Evolutionary conservation across 2,113 vertebrate species (phyloP).

Genomic region (Chaetorhynchus papuensis): DNA sequence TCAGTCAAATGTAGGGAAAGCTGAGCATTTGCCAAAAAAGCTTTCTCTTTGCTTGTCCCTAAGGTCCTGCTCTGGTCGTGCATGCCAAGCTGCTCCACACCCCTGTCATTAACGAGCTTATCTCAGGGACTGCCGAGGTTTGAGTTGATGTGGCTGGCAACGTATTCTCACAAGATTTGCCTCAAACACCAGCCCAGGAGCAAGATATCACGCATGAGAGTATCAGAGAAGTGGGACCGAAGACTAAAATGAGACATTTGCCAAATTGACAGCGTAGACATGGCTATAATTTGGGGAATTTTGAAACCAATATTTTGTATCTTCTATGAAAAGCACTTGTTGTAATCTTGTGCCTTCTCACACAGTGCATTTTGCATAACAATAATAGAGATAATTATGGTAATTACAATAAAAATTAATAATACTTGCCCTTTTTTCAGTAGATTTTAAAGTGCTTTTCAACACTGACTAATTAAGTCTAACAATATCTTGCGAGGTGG

Average conservation of each 20-base stretch:
- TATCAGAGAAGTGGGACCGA: neutral
- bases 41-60: neutral
- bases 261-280: neutral
- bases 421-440: slow-evolving; percentile 40
- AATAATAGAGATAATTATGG: slow-evolving; percentile 37
- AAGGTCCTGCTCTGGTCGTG: neutral
- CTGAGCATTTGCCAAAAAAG: neutral
- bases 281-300: neutral
- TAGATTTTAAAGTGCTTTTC: slow-evolving; percentile 46
- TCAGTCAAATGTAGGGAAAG: neutral
- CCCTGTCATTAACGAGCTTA: neutral
- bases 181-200: neutral
- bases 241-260: neutral
- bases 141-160: neutral
- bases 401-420: slow-evolving; percentile 56
- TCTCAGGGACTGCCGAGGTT: neutral
- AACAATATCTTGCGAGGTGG: slow-evolving; percentile 8
- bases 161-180: fast-evolving
- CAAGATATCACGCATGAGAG: neutral
- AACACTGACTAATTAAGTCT: slow-evolving; percentile 31
- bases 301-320: neutral
- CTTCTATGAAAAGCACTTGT: neutral
- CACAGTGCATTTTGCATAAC: neutral
- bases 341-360: slow-evolving; percentile 11
- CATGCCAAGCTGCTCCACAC: neutral